These are phyloP conservation scores for Theretra japonica DNA, from an alignment of 2,888 invertebrate genomes.

Conservation along the genomic window DNA sequence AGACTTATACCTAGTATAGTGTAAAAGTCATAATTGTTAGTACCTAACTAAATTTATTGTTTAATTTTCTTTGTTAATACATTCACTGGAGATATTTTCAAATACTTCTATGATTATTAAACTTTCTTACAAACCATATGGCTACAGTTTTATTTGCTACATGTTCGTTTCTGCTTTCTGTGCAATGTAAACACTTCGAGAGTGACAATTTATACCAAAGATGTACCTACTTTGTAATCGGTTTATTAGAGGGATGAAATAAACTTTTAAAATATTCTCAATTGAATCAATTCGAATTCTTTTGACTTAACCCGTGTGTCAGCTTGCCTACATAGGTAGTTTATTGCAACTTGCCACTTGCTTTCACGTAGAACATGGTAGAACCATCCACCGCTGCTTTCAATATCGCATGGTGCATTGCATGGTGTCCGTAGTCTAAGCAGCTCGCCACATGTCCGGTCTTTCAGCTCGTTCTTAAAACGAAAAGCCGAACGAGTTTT, in stretches of 20 bases:
- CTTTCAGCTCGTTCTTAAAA: no score
- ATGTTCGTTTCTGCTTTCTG: background rate
- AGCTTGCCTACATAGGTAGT: background rate
- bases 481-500: no score
- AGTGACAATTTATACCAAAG: conserved; percentile 6
- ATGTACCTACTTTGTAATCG: conserved; percentile 23
- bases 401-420: no score
- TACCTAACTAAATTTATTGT: conserved; percentile 84
- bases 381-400: no score
- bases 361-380: background rate
- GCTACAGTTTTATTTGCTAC: conserved; percentile 25
- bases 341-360: background rate
- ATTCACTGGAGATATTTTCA: conserved; percentile 83
- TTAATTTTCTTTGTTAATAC: conserved; percentile 79
- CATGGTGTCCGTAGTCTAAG: no score
- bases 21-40: conserved; percentile 80
- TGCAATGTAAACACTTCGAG: conserved; percentile 1
- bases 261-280: background rate
- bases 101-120: conserved; percentile 82
- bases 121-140: conserved; percentile 80
- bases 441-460: no score
- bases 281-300: conserved; percentile 7
- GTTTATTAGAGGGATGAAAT: background rate
- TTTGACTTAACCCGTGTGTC: background rate
- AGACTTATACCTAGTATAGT: conserved; percentile 82